Percentiles rank a stretch among this genome's conserved stretches.
Evolutionary conservation across 2,113 vertebrate species (phyloP).

Genomic region (Bothrops jararaca): DNA sequence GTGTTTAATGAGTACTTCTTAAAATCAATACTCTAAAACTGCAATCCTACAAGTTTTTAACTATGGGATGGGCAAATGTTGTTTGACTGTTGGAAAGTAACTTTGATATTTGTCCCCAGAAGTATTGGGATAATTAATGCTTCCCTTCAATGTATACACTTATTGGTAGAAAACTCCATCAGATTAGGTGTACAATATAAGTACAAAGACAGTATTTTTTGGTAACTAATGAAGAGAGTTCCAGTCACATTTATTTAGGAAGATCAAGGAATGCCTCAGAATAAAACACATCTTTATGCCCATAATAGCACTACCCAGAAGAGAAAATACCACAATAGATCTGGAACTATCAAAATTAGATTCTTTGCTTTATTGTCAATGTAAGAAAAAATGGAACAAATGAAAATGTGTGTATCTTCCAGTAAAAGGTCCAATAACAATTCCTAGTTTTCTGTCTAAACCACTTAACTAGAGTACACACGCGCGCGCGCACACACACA

Average conservation of each 20-base stretch:
- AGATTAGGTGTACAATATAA: not conserved
- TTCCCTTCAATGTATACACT: not conserved
- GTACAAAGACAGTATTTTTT: not conserved
- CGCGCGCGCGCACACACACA: too few relatives aligned
- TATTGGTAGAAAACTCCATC: not conserved
- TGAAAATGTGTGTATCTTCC: not conserved
- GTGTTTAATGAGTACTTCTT: not conserved
- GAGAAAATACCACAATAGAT: not conserved
- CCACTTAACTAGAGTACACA: not conserved
- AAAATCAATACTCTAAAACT: not conserved
- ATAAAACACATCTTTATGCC: not conserved
- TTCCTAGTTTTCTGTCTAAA: not conserved
- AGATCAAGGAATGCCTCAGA: not conserved
- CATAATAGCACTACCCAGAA: not conserved
- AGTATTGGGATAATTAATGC: not conserved
- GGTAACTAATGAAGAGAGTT: not conserved
- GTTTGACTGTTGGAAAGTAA: not conserved
- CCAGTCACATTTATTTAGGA: not conserved
- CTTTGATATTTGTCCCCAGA: not conserved
- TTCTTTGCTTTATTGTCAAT: not conserved
- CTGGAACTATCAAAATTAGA: not conserved
- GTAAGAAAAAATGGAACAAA: not conserved
- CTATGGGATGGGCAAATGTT: not conserved
- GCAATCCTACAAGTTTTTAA: not conserved
- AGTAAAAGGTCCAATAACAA: not conserved